phyloP scores from a whole-genome alignment of 2,888 invertebrate species.

The Alloscopus bannaensis region DNA sequence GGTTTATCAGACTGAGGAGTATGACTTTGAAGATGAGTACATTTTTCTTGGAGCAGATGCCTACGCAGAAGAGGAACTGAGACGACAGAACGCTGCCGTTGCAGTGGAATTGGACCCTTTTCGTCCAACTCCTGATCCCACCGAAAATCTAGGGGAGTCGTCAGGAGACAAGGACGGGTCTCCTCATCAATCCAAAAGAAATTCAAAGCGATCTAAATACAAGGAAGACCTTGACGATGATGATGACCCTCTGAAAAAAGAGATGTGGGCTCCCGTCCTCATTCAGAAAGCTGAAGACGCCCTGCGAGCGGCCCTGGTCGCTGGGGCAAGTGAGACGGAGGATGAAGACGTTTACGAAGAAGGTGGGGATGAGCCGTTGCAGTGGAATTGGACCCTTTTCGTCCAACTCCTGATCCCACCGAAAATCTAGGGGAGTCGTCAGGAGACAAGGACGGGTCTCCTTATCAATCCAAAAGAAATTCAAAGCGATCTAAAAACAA shows the following conservation, averaged over 20 bases:
- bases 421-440: too few species aligned
- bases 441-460: background rate
- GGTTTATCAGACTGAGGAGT: slow-evolving; percentile 15
- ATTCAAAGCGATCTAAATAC: background rate
- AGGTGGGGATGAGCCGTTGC: slow-evolving; percentile 22
- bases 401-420: background rate
- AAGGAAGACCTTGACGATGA: background rate
- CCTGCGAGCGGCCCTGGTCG: slow-evolving; percentile 50
- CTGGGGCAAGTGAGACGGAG: slow-evolving; percentile 57
- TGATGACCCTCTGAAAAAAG: slow-evolving; percentile 2
- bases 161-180: background rate
- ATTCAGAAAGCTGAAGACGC: slow-evolving; percentile 60
- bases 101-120: slow-evolving; percentile 42
- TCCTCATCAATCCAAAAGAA: background rate
- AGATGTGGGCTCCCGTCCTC: slow-evolving; percentile 54
- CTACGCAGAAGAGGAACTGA: slow-evolving; percentile 13
- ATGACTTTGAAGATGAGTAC: slow-evolving; percentile 45
- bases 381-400: slow-evolving; percentile 43
- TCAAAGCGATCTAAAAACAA: background rate
- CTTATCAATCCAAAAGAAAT: background rate
- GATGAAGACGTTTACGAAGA: slow-evolving; percentile 56
- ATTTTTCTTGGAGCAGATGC: slow-evolving; percentile 37
- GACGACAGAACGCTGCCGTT: slow-evolving; percentile 7
- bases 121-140: background rate
- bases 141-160: too few species aligned